Evolutionary conservation across 2,113 vertebrate genomes (phyloP).

Genomic region (Ceyx cyanopectus): DNA sequence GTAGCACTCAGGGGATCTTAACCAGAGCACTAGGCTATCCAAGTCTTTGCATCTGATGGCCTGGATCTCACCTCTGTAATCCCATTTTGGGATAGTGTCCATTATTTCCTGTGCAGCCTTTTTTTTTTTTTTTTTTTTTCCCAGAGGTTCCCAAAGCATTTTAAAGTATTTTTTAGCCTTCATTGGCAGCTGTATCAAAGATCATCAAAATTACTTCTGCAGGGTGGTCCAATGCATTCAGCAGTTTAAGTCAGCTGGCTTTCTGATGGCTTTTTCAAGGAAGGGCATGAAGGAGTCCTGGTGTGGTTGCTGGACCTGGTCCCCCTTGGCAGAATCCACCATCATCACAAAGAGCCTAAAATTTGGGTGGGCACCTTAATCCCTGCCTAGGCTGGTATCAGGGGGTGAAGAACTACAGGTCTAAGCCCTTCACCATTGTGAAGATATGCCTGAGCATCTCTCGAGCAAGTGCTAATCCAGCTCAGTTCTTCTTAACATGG

Average conservation of each 20-base stretch:
- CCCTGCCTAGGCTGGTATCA: not conserved
- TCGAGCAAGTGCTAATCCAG: not conserved
- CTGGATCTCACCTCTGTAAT: not conserved
- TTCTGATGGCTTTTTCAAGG: not conserved
- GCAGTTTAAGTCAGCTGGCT: not conserved
- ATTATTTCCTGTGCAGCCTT: not conserved
- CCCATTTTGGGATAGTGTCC: not conserved
- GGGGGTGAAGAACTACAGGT: not conserved
- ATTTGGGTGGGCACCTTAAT: not conserved
- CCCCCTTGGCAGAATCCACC: not conserved
- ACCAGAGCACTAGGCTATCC: not conserved
- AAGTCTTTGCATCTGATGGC: not conserved
- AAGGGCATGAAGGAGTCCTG: not conserved
- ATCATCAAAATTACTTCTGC: not conserved
- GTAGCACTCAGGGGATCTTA: not conserved
- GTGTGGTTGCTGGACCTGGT: not conserved
- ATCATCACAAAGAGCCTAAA: not conserved
- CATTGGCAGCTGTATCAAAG: not conserved
- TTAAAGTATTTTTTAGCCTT: not conserved
- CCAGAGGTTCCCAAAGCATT: not conserved
- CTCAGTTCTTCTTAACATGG: not conserved
- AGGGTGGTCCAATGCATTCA: not conserved
- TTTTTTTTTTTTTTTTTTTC: not conserved
- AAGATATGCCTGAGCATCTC: not conserved
- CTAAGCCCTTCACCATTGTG: not conserved